A percentile compares a stretch with the other conserved stretches of the same genome.
Evolutionary conservation across 1,140 invertebrate genomes (phyloP).

Genomic region (Drosophila repleta): DNA sequence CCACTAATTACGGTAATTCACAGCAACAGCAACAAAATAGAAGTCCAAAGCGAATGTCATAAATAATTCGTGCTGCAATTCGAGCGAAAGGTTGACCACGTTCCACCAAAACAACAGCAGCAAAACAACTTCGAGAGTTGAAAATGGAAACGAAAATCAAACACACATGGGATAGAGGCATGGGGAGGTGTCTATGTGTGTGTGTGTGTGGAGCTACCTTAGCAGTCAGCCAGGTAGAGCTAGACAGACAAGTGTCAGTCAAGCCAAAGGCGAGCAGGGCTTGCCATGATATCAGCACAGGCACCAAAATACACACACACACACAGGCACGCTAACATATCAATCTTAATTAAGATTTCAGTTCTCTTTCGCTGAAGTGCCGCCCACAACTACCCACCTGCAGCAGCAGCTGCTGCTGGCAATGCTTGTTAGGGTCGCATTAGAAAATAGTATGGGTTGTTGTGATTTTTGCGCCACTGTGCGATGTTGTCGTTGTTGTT

Average conservation of each 20-base stretch:
- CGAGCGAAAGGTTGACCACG: slow-evolving; percentile 26
- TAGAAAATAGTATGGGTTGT: slow-evolving; percentile 36
- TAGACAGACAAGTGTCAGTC: slow-evolving; percentile 44
- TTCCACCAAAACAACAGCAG: slow-evolving; percentile 10
- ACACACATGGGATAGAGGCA: neutral
- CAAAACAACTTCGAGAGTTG: slow-evolving; percentile 28
- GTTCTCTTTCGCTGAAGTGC: slow-evolving; percentile 56
- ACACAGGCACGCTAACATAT: slow-evolving; percentile 58
- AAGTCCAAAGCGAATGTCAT: slow-evolving; percentile 38
- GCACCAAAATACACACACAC: slow-evolving; percentile 10
- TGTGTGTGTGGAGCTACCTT: neutral
- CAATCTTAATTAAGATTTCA: slow-evolving; percentile 79
- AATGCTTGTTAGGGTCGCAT: slow-evolving; percentile 19
- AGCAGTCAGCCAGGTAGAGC: slow-evolving; percentile 19
- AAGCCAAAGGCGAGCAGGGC: slow-evolving; percentile 30
- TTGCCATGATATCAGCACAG: slow-evolving; percentile 25
- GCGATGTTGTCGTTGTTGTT: slow-evolving; percentile 6
- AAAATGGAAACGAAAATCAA: slow-evolving; percentile 48
- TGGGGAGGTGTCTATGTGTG: neutral
- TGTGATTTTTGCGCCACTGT: slow-evolving; percentile 26
- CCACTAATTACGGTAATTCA: slow-evolving; percentile 45
- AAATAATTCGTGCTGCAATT: slow-evolving; percentile 46
- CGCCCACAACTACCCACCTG: slow-evolving; percentile 22
- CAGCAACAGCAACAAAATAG: slow-evolving; percentile 2
- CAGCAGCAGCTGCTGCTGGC: neutral